Percentiles rank a stretch among this genome's conserved stretches.
These are phyloP conservation scores for Limanda limanda DNA, from an alignment of 2,113 vertebrate genomes.

Conservation along the genomic window DNA sequence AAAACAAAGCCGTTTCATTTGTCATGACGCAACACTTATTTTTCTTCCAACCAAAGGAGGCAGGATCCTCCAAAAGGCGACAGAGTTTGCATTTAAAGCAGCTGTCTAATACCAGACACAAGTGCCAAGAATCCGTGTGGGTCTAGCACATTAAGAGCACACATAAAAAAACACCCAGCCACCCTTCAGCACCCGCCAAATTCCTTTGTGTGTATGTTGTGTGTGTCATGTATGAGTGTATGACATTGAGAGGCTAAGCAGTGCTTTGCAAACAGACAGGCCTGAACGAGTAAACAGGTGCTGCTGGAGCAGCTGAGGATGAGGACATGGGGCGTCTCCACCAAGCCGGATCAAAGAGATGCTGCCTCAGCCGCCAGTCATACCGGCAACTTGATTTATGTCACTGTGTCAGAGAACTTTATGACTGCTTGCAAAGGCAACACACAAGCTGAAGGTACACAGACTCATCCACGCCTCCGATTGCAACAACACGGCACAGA, in stretches of 20 bases:
- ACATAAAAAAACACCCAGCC: slow-evolving; percentile 23
- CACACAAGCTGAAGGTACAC: slow-evolving; percentile 44
- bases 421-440: slow-evolving; percentile 59
- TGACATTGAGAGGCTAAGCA: slow-evolving; percentile 63
- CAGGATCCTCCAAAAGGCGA: slow-evolving; percentile 22
- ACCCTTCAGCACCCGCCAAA: slow-evolving; percentile 39
- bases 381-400: slow-evolving; percentile 78
- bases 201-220: slow-evolving; percentile 72
- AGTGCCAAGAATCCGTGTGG: slow-evolving; percentile 20
- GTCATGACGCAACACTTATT: slow-evolving; percentile 18
- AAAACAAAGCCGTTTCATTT: slow-evolving; percentile 42
- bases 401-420: slow-evolving; percentile 71
- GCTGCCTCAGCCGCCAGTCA: slow-evolving; percentile 83
- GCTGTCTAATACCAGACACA: slow-evolving; percentile 39
- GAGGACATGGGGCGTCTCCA: slow-evolving; percentile 84
- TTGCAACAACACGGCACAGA: slow-evolving; percentile 1
- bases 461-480: slow-evolving; percentile 20
- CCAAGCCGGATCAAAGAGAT: slow-evolving; percentile 87
- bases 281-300: slow-evolving; percentile 90
- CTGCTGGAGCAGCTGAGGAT: slow-evolving; percentile 81
- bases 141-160: slow-evolving; percentile 29
- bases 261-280: slow-evolving; percentile 79
- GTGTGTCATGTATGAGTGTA: slow-evolving; percentile 59
- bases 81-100: slow-evolving; percentile 34
- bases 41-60: slow-evolving; percentile 19